Percentiles rank a stretch among this genome's conserved stretches.
Conservation (phyloP, 2,797 vertebrate genomes). For the Neomorphus geoffroyi region DNA sequence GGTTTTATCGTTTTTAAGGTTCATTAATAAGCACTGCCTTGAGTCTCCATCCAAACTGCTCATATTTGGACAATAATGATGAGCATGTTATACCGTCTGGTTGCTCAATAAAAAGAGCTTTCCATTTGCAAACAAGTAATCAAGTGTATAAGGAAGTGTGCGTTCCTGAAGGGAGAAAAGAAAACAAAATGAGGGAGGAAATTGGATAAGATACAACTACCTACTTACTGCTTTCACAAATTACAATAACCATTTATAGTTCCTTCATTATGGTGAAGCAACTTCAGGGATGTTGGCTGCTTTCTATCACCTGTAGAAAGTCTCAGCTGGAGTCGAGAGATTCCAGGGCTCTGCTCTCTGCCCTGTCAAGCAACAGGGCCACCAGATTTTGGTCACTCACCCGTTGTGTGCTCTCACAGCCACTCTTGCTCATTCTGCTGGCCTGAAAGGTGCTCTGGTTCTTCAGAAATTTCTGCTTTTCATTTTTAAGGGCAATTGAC, state of each 20-base stretch:
- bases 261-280: not conserved
- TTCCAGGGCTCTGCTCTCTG: not conserved
- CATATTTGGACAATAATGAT: not conserved
- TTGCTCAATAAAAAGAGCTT: not conserved
- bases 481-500: not conserved
- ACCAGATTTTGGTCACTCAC: not conserved
- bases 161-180: not conserved
- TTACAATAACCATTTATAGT: not conserved
- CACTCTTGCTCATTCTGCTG: not conserved
- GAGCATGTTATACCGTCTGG: not conserved
- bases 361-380: not conserved
- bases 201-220: not conserved
- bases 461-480: not conserved
- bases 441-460: not conserved
- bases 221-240: not conserved
- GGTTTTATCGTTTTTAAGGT: not conserved
- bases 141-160: not conserved
- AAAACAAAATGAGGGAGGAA: not conserved
- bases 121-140: conserved; percentile 7
- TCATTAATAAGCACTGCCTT: not conserved
- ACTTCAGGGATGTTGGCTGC: not conserved
- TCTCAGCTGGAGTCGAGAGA: not conserved
- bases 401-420: not conserved
- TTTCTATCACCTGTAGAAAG: not conserved
- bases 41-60: not conserved